Conservation (phyloP, 2,797 vertebrate genomes). For the Syndactyla subalaris region DNA sequence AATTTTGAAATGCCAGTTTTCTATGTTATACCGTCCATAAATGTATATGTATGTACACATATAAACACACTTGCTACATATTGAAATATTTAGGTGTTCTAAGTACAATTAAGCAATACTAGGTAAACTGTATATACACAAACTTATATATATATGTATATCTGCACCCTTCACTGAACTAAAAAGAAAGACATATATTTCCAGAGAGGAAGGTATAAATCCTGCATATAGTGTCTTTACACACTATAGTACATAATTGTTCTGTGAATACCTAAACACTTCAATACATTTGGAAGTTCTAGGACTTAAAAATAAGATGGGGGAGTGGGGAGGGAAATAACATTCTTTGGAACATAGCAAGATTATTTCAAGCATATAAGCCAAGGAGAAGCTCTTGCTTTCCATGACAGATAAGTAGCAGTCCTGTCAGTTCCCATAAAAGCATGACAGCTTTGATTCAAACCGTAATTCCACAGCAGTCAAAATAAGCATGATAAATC, state of each 20-base stretch:
- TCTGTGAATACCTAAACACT: neutral
- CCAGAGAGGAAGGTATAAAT: rapidly evolving
- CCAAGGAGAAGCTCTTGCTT: neutral
- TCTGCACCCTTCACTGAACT: neutral
- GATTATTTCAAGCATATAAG: neutral
- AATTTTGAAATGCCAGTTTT: neutral
- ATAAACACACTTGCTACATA: rapidly evolving
- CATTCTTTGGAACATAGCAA: neutral
- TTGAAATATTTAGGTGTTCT: neutral
- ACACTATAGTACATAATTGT: neutral
- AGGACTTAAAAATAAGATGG: neutral
- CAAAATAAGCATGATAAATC: neutral
- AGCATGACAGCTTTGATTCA: neutral
- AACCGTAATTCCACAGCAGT: neutral
- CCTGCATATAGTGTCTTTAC: neutral
- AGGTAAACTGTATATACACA: neutral
- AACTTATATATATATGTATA: rapidly evolving
- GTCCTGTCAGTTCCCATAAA: neutral
- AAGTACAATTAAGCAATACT: neutral
- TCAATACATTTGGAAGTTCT: neutral
- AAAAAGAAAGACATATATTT: neutral
- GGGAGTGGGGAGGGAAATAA: no score
- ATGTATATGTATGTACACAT: neutral
- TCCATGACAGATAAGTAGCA: neutral
- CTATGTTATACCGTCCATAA: neutral